Base-by-base conservation (phyloP, 2,113 vertebrate species). In the Okapia johnstoni region DNA sequence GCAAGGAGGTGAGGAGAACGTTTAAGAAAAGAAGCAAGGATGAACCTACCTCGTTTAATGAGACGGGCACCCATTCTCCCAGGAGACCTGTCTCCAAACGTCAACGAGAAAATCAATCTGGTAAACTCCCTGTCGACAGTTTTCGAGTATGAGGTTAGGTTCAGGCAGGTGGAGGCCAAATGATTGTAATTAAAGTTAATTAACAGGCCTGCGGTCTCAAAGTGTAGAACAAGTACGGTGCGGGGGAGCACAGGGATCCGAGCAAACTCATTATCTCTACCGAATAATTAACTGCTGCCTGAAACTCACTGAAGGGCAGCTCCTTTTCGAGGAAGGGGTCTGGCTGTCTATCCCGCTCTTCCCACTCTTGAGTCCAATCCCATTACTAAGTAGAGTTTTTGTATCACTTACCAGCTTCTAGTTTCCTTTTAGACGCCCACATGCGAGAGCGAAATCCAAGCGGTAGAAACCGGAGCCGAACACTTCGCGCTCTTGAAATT, bases 381-480 rank as follows among this genome's bases (percentile, higher is more conserved):
- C 96, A 48, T 87, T 33, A 70, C 61, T 17, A 15, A 86, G 66
- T 15, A 79, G 70, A 85, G 46, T 80, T 94, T 48, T 4, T 13
- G 2, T 19, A 58, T 90, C 96, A 54, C 96, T 97, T 57, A 93
- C 95, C 88, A 26, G 58, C 73, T 85, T 90, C 95, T 94, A 96
- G 54, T 92, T 97, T 97, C 96, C 88, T 79, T 95, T 88, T 16
- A 85, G 95, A 96, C 97, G 94, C 94, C 96, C 97, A 96, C 96
- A 54, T 61, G 63, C 86, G 36, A 84, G 95, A 87, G 89, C 40
- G 26, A 79, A 58, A 93, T 89, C 81, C 85, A n/a, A 73, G 84
- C 57, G 54, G 80, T 84, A 81, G 66, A 66, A 86, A 60, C 86
- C 86, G 26, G 86, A 85, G n/a, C 79, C 55, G 0, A 21, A 92